Conservation (phyloP, 2,797 vertebrate species). For the Tiaroga cobitis region DNA sequence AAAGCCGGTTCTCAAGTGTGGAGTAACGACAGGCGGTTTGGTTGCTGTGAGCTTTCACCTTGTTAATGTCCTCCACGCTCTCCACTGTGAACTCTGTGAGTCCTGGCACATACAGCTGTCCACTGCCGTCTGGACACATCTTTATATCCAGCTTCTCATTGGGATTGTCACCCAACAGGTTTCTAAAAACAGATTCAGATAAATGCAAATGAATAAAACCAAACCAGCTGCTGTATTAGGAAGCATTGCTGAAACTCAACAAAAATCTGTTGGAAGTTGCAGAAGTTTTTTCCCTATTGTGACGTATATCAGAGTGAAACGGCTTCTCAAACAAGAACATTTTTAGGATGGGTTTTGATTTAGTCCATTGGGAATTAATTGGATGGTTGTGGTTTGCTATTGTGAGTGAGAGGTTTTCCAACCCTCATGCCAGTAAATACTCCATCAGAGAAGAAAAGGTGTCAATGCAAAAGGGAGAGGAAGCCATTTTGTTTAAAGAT, state of each 20-base stretch:
- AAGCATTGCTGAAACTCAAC: neutral
- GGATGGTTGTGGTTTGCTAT: neutral
- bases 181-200: constrained; percentile 72
- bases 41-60: constrained; percentile 71
- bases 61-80: constrained; percentile 92
- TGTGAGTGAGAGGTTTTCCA: neutral
- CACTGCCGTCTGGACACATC: constrained; percentile 91
- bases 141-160: constrained; percentile 94
- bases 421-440: neutral
- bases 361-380: neutral
- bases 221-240: neutral
- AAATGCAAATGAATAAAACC: neutral
- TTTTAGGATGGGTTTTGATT: neutral
- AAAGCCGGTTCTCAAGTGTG: neutral
- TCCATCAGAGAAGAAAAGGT: neutral
- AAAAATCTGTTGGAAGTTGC: neutral
- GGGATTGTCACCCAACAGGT: constrained; percentile 88
- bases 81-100: constrained; percentile 87
- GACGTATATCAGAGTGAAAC: neutral
- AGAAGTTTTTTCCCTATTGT: neutral
- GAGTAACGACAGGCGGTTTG: neutral
- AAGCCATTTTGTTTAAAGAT: neutral
- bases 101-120: constrained; percentile 93
- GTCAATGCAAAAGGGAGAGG: neutral
- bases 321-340: neutral